Base-by-base conservation (phyloP, 2,113 vertebrate genomes). In the Hypanus sabinus region DNA sequence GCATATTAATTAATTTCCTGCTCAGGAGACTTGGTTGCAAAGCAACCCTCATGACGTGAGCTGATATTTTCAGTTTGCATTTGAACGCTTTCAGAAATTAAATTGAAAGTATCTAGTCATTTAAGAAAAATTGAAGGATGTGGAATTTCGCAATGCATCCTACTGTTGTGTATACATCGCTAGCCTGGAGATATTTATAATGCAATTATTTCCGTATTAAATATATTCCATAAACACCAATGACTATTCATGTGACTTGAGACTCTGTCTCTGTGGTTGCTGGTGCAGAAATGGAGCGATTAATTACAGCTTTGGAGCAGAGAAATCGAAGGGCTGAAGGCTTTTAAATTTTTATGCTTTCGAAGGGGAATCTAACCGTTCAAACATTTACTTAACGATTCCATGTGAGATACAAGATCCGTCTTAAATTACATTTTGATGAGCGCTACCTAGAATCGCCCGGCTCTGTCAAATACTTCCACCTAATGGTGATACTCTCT, bases 171-270 rank as follows among this genome's bases (percentile, higher is more conserved):
- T n/a, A 27, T n/a, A 27, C 83, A n/a, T 22, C 30, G 24, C 27
- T n/a, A n/a, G 60, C 30, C 85, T 90, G 60, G 60, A 90, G 60
- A 65, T 65, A 90, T 68, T 68, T 90, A 60, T 62, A 33, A 68
- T 33, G 85, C 85, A 65, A 30, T 27, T 88, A 62, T 90, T 90
- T 90, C 85, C 85, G 36, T 68, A 90, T 90, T 90, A 65, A 90
- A 90, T 33, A 65, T 90, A n/a, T 90, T 65, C 85, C 65, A 62
- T 36, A 90, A 90, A 90, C 85, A 90, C 85, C 57, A 90, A 90
- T 90, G 85, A 90, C 60, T 65, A 62, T 62, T 90, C 85, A 90
- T 90, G 85, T 90, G 85, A 90, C 85, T 65, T 65, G 85, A 65
- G 85, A 90, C 33, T 57, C 60, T 65, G 60, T 33, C 85, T 90